Percentiles rank a stretch among this genome's conserved stretches.
Evolutionary conservation across 2,797 vertebrate genomes (phyloP).

Genomic region (Passerculus sandwichensis): DNA sequence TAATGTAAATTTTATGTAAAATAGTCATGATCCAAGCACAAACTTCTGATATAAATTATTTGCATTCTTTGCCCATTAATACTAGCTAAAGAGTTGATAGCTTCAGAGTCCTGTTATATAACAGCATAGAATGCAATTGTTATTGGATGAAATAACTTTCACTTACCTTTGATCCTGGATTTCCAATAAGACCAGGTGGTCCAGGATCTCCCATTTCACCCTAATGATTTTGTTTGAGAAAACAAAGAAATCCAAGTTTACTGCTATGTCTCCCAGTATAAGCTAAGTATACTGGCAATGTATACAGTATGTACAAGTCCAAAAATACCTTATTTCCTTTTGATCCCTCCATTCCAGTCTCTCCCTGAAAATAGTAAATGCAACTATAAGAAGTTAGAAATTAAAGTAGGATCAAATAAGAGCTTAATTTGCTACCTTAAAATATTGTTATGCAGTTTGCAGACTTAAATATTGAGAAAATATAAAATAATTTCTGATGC

Average conservation of each 20-base stretch:
- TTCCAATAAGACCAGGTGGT: slow-evolving; percentile 83
- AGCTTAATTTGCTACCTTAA: background rate
- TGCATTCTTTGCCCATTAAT: background rate
- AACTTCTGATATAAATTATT: background rate
- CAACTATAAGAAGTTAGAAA: background rate
- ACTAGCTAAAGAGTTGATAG: background rate
- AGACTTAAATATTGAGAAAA: background rate
- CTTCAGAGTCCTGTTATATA: background rate
- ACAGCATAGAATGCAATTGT: background rate
- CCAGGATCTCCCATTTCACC: slow-evolving; percentile 85
- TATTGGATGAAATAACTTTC: background rate
- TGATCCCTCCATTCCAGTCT: slow-evolving; percentile 80
- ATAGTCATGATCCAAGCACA: background rate
- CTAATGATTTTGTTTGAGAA: slow-evolving; percentile 58
- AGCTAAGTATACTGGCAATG: background rate
- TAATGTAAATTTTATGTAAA: background rate
- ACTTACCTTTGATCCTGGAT: slow-evolving; percentile 85
- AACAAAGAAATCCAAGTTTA: background rate
- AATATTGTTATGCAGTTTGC: background rate
- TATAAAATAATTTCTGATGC: background rate
- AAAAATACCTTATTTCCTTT: slow-evolving; percentile 86
- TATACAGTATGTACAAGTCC: background rate
- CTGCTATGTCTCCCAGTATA: background rate
- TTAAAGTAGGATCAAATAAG: background rate
- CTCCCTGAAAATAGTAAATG: slow-evolving; percentile 78